Conservation (phyloP, 2,888 invertebrate genomes). For the Cephus pygmeus region DNA sequence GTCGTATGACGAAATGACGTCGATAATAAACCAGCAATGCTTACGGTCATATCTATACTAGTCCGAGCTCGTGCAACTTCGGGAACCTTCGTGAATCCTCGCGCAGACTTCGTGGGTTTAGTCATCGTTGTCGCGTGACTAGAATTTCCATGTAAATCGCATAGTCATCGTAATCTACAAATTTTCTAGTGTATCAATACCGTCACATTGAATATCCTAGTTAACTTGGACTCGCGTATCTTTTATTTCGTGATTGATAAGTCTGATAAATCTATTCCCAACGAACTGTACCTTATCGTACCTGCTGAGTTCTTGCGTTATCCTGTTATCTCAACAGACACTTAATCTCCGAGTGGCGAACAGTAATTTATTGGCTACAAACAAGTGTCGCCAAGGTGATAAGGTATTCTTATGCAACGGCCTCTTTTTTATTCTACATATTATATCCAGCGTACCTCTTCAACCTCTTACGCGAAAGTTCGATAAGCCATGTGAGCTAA, state of each 20-base stretch:
- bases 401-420: neutral
- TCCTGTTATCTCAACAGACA: neutral
- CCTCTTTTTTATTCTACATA: neutral
- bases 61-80: neutral
- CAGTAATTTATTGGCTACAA: neutral
- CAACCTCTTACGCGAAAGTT: no score
- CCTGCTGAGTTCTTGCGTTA: neutral
- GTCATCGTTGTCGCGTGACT: neutral
- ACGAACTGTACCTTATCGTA: conserved; percentile 30
- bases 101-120: neutral
- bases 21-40: neutral
- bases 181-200: neutral
- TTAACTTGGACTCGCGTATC: neutral
- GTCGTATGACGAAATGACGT: neutral
- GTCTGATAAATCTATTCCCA: conserved; percentile 32
- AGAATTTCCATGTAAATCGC: neutral
- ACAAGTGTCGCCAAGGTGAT: neutral
- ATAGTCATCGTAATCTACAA: neutral
- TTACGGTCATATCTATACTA: neutral
- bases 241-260: conserved; percentile 18
- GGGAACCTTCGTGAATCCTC: neutral
- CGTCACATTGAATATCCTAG: neutral
- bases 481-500: no score
- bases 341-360: neutral
- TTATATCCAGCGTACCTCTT: neutral